Evolutionary conservation across 2,888 invertebrate genomes (phyloP), one percentile per base, ranked within the genome.

Genomic region (Agonopterix arenella): DNA sequence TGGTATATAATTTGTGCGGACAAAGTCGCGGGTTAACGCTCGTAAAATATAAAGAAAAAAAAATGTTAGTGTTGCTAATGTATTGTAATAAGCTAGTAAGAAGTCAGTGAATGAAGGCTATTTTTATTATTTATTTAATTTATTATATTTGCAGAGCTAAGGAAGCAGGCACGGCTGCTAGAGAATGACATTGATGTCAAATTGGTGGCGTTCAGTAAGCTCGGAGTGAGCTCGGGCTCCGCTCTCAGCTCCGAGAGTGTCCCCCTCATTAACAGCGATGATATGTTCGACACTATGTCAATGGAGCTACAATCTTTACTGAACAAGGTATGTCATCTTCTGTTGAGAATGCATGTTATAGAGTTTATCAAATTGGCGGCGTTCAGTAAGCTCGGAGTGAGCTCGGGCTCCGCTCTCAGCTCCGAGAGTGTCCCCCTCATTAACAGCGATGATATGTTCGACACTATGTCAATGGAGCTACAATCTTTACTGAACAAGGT

Each of bases 171-270:
- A 1, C 90, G 98, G 52, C 93, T 95, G 54, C 84, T 98, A 48
- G 99, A 99, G 84, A 98, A 98, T 90, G 98, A 98, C 76, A 97
- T 99, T 62, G 99, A 99, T 80, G 90, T 97, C 9, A 99, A 99
- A 80, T 89, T 99, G 57, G 97, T 98, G 1, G 96, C 96, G 5
- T 97, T 98, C 74, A 98, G 97, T 78, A 99, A 99, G 89, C 90
- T 98, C 40, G 97, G 97, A 13, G 94, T 96, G 48, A 93, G 93
- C 57, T 84, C 91, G 4, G 81, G 84, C 1, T 76, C 89, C 1
- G 73, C 85, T 1, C 88, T 91, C 45, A 92, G 86, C 66, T 90
- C 92, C 13, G 97, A 97, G 71, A 93, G 93, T 60, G 93, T 94
- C 45, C 97, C 97, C 0, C 90, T 97, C n/a, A 90, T 97, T 37